Evolutionary conservation across 2,888 invertebrate genomes (phyloP), one percentile per base, ranked within the genome.

Genomic region (Leptothorax acervorum): DNA sequence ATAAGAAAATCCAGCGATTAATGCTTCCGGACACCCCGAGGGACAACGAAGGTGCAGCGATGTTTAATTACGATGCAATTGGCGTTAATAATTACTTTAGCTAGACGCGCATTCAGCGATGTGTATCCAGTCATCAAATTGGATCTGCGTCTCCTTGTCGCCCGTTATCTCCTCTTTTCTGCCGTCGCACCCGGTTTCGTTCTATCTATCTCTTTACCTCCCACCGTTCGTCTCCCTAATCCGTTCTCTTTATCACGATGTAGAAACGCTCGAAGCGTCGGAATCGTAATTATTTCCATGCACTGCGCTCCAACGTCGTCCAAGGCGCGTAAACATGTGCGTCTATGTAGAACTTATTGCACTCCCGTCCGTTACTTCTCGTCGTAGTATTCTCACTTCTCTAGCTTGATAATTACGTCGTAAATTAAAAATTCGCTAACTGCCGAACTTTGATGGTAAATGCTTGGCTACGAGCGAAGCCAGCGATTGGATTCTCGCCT

Each of bases 51-150:
- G 65, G 60, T 23, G 70, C 73, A 84, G 74, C 84, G 85, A 89
- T 90, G 92, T 92, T 91, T 92, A 92, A 92, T 92, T 92, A 91
- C 92, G 90, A 89, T 89, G 91, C 89, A 93, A 92, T 92, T 91
- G 91, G 90, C 90, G 92, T 91, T 92, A 93, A 92, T 93, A 92
- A 93, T 92, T 92, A 92, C 90, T 92, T 92, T 91, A 90, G 88
- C 88, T 86, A 86, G 91, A 89, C 89, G 87, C 85, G 89, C 85
- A 91, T 88, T 91, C 91, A 90, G 84, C 91, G 92, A 92, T 91
- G 93, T 92, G 93, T 92, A 92, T 91, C 90, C 91, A 92, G 90
- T 93, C 92, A 92, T 93, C 92, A 92, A 93, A 92, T 92, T 92
- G 92, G 92, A 92, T 92, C 85, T 75, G 42, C 31, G 60, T 65